Conservation (phyloP, 2,888 invertebrate species). For the Andrena bucephala region DNA sequence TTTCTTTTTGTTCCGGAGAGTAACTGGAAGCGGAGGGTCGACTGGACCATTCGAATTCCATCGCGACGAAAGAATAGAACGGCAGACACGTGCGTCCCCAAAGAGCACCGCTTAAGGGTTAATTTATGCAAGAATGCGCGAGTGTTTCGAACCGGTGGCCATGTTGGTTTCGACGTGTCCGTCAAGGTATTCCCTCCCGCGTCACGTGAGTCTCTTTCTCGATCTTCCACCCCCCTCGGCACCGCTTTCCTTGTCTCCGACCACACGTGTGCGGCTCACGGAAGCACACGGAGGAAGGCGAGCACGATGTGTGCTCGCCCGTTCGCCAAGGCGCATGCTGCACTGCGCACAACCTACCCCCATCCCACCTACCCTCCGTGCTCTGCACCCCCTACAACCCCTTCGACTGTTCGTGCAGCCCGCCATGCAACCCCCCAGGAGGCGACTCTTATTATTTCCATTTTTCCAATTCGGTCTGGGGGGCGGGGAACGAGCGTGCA, state of each 20-base stretch:
- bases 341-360: constrained; percentile 81
- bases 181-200: constrained; percentile 64
- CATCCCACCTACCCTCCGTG: constrained; percentile 63
- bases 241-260: constrained; percentile 56
- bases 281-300: constrained; percentile 55
- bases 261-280: constrained; percentile 70
- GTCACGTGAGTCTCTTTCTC: constrained; percentile 58
- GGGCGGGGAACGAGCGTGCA: constrained; percentile 74
- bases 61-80: constrained; percentile 38
- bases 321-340: constrained; percentile 78
- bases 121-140: constrained; percentile 66
- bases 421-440: constrained; percentile 74
- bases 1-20: not conserved
- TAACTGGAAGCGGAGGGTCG: not conserved
- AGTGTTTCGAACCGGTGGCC: constrained; percentile 69
- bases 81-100: not conserved
- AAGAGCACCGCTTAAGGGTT: constrained; percentile 38
- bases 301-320: constrained; percentile 65
- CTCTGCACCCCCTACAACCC: constrained; percentile 62
- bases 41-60: constrained; percentile 35
- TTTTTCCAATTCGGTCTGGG: constrained; percentile 83
- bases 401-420: constrained; percentile 58
- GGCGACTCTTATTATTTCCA: constrained; percentile 84
- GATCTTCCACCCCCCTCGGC: constrained; percentile 62
- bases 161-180: constrained; percentile 75